Base-by-base conservation (phyloP, 1,140 invertebrate genomes). In the Eubasilissa regina region DNA sequence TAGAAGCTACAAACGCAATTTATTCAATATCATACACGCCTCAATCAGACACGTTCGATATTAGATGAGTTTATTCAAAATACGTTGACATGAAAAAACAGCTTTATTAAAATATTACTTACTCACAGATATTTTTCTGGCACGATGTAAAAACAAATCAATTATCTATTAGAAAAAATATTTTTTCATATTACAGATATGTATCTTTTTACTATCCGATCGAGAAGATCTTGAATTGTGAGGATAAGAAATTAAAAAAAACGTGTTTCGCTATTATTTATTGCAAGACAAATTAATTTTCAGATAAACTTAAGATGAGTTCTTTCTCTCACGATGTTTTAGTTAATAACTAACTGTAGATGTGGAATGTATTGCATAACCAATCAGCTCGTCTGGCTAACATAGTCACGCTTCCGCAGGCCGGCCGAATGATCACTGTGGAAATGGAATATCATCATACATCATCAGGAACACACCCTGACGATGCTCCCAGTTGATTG, bases 241-340 rank as follows among this genome's bases (percentile, higher is more conserved):
- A 66, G 21, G 62, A 66, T 66, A 15, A 43, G 62, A 66, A 66
- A 66, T n/a, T 25, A 43, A 44, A 47, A 44, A 15, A 66, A 66
- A 66, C 62, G 44, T 43, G 62, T 66, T 66, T 66, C 62, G 21
- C 21, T 66, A 66, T 66, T 66, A 66, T 66, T 66, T 66, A 66
- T 66, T 66, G 35, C 62, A 66, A 66, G 62, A 58, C 58, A 62
- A 75, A 75, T 75, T 75, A 75, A 75, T 75, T 75, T 75, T 60
- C 74, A 75, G 45, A 58, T 70, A 47, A 70, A 48, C 17, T 70
- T 44, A 58, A 56, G 47, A 43, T n/a, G 15, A 60, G 62, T 13
- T 35, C 21, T 60, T 58, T 75, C 74, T 48, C 74, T 75, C 74
- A 75, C 74, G 74, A 60, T 48, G 55, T 62, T 75, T 75, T 75